Conservation (phyloP, 2,888 invertebrate genomes). For the Macrosiphum euphorbiae region DNA sequence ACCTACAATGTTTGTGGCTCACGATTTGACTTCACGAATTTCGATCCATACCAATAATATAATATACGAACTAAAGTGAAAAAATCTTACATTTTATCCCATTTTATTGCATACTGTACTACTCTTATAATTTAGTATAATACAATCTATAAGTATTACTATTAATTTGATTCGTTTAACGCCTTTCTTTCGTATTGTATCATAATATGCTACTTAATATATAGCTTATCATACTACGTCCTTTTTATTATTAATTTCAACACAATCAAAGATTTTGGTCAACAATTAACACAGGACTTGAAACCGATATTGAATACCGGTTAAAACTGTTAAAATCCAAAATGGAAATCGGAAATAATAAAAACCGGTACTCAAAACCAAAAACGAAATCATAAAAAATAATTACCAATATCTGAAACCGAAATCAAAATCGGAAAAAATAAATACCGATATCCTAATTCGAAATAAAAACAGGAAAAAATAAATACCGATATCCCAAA, state of each 20-base stretch:
- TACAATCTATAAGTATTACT: background rate
- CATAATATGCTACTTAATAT: too few relatives aligned
- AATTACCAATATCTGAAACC: too few relatives aligned
- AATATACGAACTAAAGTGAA: background rate
- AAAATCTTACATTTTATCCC: background rate
- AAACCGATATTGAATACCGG: too few relatives aligned
- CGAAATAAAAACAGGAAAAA: too few relatives aligned
- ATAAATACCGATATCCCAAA: too few relatives aligned
- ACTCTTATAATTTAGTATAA: too few relatives aligned
- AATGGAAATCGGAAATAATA: too few relatives aligned
- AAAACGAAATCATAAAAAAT: too few relatives aligned
- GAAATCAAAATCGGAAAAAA: too few relatives aligned
- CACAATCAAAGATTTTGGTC: background rate
- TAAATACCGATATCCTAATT: too few relatives aligned
- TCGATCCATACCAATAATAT: background rate
- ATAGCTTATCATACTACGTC: background rate
- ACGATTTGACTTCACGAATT: background rate
- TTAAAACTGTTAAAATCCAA: too few relatives aligned
- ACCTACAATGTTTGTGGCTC: background rate
- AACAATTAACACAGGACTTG: background rate
- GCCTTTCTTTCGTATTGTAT: background rate
- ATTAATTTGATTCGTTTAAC: background rate
- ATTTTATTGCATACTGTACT: background rate
- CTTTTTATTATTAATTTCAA: background rate
- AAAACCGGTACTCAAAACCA: too few relatives aligned